Evolutionary conservation across 2,797 vertebrate genomes (phyloP).

Genomic region (Meda fulgida): DNA sequence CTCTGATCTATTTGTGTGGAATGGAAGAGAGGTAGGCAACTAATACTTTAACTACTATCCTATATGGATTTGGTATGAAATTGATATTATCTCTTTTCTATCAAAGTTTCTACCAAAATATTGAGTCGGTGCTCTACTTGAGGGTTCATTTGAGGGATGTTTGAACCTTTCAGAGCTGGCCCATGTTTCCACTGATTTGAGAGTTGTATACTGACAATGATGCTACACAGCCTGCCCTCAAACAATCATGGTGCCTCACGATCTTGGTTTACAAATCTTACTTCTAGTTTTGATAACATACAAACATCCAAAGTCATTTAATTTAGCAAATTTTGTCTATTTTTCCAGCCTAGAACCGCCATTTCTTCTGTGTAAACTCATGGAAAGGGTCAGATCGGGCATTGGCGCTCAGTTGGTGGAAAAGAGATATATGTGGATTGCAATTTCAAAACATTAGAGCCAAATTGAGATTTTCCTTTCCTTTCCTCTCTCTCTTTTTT

Average conservation of each 20-base stretch:
- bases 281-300: not conserved
- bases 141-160: not conserved
- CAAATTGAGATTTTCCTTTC: not conserved
- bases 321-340: not conserved
- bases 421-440: not conserved
- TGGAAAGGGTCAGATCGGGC: not conserved
- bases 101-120: not conserved
- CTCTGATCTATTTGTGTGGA: slow-evolving; percentile 92
- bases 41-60: not conserved
- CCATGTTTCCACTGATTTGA: not conserved
- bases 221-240: not conserved
- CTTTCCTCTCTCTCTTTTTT: not conserved
- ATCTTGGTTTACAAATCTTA: not conserved
- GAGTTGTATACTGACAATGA: not conserved
- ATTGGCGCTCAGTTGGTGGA: not conserved
- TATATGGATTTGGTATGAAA: not conserved
- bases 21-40: slow-evolving; percentile 87
- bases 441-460: not conserved
- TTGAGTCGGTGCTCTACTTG: not conserved
- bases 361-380: not conserved
- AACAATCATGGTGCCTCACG: not conserved
- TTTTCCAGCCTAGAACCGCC: not conserved
- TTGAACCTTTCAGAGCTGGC: not conserved
- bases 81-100: not conserved
- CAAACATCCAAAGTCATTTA: not conserved